Base-by-base conservation (phyloP, 2,797 vertebrate genomes). In the Sebastiscus tertius region DNA sequence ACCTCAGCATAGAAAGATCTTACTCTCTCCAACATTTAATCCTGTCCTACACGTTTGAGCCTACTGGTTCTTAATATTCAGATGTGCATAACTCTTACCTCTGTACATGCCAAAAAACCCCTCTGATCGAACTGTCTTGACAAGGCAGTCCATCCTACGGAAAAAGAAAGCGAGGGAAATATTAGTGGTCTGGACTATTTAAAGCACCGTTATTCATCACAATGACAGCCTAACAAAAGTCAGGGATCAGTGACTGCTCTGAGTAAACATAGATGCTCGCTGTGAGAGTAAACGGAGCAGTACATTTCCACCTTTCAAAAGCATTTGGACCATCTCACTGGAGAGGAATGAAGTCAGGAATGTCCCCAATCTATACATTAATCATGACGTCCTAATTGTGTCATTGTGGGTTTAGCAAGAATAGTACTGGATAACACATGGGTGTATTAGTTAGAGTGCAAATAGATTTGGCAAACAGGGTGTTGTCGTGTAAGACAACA, bases 31-130 rank as follows among this genome's bases (percentile, higher is more conserved):
- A 70, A 85, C 5, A 65, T 34, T 68, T 31, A 49, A 70, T 81
- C 36, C 1, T 81, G 24, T 29, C 75, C 39, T 72, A 69, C 14
- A 33, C 27, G 18, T 81, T 58, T 5, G 29, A 68, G 56, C 12
- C 46, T 83, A 79, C 9, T 68, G 75, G 26, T 63, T 83, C n/a
- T 55, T 66, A 82, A 74, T 1, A 79, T 59, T 87, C 56, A 82
- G 14, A 65, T n/a, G 24, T 77, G 64, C 42, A 70, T 58, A 22
- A 72, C 36, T 91, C 95, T 95, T 96, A 97, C 97, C 97, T 97
- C 97, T 97, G 84, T 97, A 97, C 96, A 97, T 97, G 81, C 97
- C 97, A 93, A 97, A 97, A 90, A 94, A 97, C 4, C 97, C 97
- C 85, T 97, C 97, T 34, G 96, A 95, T 76, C 94, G 94, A 55